phyloP scores from a whole-genome alignment of 2,113 vertebrate species.

The Oceanites oceanicus region DNA sequence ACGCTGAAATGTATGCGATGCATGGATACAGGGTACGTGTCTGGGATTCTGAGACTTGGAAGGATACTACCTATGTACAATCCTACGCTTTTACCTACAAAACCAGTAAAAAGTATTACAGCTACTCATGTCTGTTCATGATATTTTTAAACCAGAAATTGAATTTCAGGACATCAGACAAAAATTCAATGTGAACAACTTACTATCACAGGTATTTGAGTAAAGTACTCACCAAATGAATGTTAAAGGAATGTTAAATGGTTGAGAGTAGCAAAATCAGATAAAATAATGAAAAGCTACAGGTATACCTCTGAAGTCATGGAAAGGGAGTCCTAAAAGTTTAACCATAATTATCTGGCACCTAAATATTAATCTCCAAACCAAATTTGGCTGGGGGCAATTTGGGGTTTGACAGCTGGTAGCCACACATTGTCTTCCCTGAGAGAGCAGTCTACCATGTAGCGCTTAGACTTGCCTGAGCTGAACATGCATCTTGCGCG shows the following conservation, averaged over 20 bases:
- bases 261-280: neutral
- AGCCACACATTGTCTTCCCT: neutral
- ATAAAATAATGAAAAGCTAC: neutral
- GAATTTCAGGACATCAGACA: neutral
- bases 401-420: slow-evolving; percentile 9
- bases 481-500: neutral
- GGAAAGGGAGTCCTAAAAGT: neutral
- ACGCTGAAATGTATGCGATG: neutral
- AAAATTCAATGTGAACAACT: neutral
- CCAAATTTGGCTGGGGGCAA: neutral
- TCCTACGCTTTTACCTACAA: neutral
- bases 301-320: neutral
- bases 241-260: neutral
- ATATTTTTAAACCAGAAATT: neutral
- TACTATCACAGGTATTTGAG: neutral
- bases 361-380: slow-evolving; percentile 7
- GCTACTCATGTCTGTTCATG: neutral
- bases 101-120: neutral
- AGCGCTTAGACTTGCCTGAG: neutral
- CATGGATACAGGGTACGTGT: neutral
- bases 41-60: neutral
- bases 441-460: neutral
- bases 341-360: neutral
- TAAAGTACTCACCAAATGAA: neutral
- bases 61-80: rapidly evolving